Percentiles rank a stretch among this genome's conserved stretches.
Evolutionary conservation across 2,113 vertebrate species (phyloP).

Genomic region (Cochlearius cochlearius): DNA sequence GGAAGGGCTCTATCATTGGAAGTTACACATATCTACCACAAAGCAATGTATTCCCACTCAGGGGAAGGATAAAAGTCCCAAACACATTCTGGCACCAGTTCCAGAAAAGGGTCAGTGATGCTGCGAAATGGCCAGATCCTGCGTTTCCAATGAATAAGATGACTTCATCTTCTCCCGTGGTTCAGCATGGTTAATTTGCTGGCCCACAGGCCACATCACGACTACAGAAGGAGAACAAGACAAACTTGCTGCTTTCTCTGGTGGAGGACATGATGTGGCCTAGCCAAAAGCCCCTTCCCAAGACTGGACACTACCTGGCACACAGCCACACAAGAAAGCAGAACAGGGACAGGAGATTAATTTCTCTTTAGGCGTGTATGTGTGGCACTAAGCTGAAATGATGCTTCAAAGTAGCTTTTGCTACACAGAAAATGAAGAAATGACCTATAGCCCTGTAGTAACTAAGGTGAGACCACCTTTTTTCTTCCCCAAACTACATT

Average conservation of each 20-base stretch:
- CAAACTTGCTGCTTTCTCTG: background rate
- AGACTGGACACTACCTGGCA: background rate
- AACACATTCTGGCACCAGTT: background rate
- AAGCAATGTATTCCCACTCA: background rate
- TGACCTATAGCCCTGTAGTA: background rate
- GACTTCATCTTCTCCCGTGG: background rate
- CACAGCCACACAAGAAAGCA: background rate
- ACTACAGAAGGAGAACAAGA: background rate
- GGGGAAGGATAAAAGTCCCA: background rate
- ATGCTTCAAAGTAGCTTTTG: background rate
- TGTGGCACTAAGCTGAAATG: background rate
- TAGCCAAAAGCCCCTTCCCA: background rate
- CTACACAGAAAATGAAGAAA: background rate
- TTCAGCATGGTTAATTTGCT: background rate
- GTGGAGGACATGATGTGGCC: background rate
- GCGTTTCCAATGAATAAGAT: background rate
- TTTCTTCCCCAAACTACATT: background rate
- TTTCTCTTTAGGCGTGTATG: background rate
- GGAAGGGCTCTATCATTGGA: background rate
- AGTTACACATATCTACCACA: background rate
- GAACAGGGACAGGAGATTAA: background rate
- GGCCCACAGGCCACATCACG: background rate
- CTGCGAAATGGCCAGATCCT: background rate
- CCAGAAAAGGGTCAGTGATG: background rate
- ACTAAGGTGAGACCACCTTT: background rate